These are phyloP conservation scores for Sebastes elongatus DNA, from an alignment of 2,797 vertebrate species.

Conservation along the genomic window DNA sequence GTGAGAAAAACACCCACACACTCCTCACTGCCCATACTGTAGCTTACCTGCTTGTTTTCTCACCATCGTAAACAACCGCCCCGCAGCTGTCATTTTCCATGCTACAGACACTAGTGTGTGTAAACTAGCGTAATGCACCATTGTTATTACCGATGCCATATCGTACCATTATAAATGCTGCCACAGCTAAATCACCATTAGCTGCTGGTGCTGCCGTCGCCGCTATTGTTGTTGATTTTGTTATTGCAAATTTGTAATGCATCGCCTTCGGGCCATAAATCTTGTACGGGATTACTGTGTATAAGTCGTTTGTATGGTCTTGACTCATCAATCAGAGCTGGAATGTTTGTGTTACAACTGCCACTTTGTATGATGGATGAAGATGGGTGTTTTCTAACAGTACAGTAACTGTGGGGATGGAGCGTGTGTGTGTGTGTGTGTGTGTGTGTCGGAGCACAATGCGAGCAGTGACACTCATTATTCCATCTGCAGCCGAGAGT, in stretches of 20 bases:
- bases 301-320: constrained; percentile 66
- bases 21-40: constrained; percentile 26
- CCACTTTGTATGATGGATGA: constrained; percentile 75
- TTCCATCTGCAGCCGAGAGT: constrained; percentile 68
- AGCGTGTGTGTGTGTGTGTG: constrained; percentile 12
- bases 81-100: constrained; percentile 43
- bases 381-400: constrained; percentile 68
- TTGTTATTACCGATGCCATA: constrained; percentile 48
- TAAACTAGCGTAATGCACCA: constrained; percentile 34
- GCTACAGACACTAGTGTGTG: constrained; percentile 7
- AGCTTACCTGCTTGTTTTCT: constrained; percentile 29
- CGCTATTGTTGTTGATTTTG: constrained; percentile 64
- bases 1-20: constrained; percentile 65
- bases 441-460: constrained; percentile 52
- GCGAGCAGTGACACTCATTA: constrained; percentile 74
- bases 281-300: constrained; percentile 67
- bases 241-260: constrained; percentile 71
- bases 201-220: constrained; percentile 27
- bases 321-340: constrained; percentile 74
- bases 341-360: constrained; percentile 76
- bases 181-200: constrained; percentile 67
- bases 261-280: constrained; percentile 61
- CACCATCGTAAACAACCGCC: constrained; percentile 39
- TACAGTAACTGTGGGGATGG: constrained; percentile 42
- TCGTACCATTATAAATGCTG: constrained; percentile 47